Percentiles rank a stretch among this genome's conserved stretches.
These are phyloP conservation scores for Gisinianus flammeolus DNA, from an alignment of 2,888 invertebrate species.

Conservation along the genomic window DNA sequence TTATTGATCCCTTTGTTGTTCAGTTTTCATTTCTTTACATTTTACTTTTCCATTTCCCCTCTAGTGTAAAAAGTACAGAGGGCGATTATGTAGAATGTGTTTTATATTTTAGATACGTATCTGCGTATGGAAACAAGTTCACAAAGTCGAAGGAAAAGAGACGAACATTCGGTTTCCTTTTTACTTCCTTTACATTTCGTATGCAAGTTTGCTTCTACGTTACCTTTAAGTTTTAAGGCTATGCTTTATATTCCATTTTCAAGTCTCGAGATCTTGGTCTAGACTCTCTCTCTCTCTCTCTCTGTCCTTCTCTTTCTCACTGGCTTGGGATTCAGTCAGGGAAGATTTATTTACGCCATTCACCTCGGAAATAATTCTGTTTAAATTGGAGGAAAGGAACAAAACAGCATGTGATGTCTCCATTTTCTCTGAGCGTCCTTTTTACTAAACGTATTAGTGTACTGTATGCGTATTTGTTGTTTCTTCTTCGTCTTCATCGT, in stretches of 20 bases:
- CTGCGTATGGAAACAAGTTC: no score
- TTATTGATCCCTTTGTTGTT: no score
- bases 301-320: slow-evolving; percentile 3
- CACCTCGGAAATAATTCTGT: slow-evolving; percentile 36
- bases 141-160: not conserved
- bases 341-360: slow-evolving; percentile 39
- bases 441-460: not conserved
- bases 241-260: slow-evolving; percentile 18
- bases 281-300: no score
- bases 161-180: not conserved
- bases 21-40: not conserved
- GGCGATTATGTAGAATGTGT: no score
- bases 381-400: slow-evolving; percentile 37
- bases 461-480: not conserved
- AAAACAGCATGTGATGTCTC: slow-evolving; percentile 38
- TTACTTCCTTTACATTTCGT: not conserved
- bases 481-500: not conserved
- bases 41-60: not conserved
- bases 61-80: no score
- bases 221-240: not conserved
- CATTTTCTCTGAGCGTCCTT: slow-evolving; percentile 19
- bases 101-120: no score
- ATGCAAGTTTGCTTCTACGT: not conserved
- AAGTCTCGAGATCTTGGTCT: not conserved
- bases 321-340: not conserved